Percentiles rank a stretch among this genome's conserved stretches.
Conservation (phyloP, 2,888 invertebrate species). For the Ischnus inquisitorius region DNA sequence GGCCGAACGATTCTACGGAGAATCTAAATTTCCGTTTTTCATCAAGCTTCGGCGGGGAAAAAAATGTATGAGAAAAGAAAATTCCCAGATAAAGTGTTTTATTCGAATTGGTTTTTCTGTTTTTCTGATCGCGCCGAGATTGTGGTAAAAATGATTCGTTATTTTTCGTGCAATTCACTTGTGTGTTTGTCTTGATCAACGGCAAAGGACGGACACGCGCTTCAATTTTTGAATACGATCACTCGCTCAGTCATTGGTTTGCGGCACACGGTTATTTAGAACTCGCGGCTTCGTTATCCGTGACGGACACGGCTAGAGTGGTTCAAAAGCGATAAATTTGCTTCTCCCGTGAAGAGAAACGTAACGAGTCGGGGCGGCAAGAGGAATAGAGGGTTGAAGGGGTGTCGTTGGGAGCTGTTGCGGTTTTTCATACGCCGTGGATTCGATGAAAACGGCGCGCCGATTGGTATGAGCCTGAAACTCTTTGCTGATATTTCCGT, state of each 20-base stretch:
- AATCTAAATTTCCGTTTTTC: too few relatives aligned
- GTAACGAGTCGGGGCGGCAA: conserved; percentile 19
- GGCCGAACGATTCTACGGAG: too few relatives aligned
- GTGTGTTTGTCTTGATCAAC: neutral
- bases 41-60: too few relatives aligned
- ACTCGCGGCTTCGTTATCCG: conserved; percentile 4
- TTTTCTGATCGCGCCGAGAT: neutral
- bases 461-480: neutral
- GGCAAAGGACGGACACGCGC: neutral
- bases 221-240: neutral
- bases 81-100: too few relatives aligned
- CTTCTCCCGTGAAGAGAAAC: neutral
- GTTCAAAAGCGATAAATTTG: conserved; percentile 7
- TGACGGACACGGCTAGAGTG: neutral
- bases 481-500: conserved; percentile 46
- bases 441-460: conserved; percentile 28
- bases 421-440: conserved; percentile 23
- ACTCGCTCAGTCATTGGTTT: neutral
- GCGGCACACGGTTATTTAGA: conserved; percentile 21
- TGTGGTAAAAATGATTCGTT: neutral
- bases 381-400: too few relatives aligned
- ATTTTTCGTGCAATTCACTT: neutral
- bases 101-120: neutral
- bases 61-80: too few relatives aligned
- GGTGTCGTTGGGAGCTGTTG: neutral